Evolutionary conservation across 2,113 vertebrate genomes (phyloP).

Genomic region (Alaudala cheleensis): DNA sequence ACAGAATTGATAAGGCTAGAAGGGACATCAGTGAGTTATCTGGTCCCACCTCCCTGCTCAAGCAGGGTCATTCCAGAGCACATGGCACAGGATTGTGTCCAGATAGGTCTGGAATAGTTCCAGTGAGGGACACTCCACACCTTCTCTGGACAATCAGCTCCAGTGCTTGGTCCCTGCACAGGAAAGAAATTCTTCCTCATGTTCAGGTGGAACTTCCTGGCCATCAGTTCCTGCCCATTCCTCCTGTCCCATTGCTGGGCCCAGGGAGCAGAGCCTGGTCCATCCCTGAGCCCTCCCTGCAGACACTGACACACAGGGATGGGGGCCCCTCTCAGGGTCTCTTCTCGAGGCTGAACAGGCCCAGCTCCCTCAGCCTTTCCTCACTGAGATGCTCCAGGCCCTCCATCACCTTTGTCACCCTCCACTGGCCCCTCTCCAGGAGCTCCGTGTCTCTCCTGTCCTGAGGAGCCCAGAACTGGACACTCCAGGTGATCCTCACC

Average conservation of each 20-base stretch:
- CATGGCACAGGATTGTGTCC: not conserved
- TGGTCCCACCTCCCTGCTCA: not conserved
- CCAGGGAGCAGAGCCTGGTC: not conserved
- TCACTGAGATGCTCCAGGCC: not conserved
- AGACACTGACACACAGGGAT: not conserved
- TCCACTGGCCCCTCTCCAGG: fast-evolving
- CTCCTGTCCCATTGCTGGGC: not conserved
- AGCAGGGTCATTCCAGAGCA: not conserved
- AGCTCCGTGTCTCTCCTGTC: not conserved
- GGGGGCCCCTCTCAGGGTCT: not conserved
- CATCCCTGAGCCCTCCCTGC: not conserved
- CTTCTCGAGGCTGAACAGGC: not conserved
- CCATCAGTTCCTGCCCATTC: not conserved
- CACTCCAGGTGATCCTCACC: not conserved
- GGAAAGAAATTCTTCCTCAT: fast-evolving
- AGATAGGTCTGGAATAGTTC: fast-evolving
- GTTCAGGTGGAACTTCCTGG: not conserved
- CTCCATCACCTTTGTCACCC: not conserved
- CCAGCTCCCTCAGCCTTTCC: not conserved
- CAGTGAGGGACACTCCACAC: not conserved
- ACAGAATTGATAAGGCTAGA: not conserved
- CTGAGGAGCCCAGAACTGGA: not conserved
- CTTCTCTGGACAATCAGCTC: not conserved
- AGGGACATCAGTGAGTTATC: not conserved
- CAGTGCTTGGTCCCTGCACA: fast-evolving